Evolutionary conservation across 2,888 invertebrate genomes (phyloP).

Genomic region (Nomada fucata): DNA sequence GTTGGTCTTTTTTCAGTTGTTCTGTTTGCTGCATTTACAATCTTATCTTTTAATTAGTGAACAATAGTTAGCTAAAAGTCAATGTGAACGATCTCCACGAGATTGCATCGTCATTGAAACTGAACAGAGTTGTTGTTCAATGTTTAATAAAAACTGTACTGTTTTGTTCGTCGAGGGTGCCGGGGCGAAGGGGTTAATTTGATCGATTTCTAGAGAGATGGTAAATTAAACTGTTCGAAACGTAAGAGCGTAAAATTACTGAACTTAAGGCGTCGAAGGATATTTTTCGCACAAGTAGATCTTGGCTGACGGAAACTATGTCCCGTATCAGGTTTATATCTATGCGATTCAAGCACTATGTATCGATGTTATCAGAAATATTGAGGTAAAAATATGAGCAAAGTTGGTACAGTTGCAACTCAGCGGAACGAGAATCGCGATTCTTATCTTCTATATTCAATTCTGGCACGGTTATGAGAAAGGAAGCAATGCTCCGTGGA

Average conservation of each 20-base stretch:
- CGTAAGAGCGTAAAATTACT: background rate
- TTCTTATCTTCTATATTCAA: slow-evolving; percentile 21
- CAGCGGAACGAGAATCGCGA: slow-evolving; percentile 27
- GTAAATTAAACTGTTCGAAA: background rate
- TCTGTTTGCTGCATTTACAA: too few species aligned
- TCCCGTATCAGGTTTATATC: background rate
- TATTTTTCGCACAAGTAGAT: background rate
- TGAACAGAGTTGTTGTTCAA: too few species aligned
- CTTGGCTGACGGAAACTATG: background rate
- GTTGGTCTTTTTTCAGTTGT: too few species aligned
- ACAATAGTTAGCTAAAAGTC: too few species aligned
- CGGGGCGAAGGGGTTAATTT: background rate
- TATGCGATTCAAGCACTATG: slow-evolving; percentile 1
- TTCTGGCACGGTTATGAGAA: slow-evolving; percentile 16
- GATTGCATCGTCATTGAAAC: too few species aligned
- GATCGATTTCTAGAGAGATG: too few species aligned
- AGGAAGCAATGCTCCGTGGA: background rate
- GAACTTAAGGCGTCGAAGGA: background rate
- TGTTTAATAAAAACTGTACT: too few species aligned
- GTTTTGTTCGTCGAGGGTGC: too few species aligned
- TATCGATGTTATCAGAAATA: slow-evolving; percentile 22
- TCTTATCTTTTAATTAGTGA: too few species aligned
- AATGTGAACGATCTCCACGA: too few species aligned
- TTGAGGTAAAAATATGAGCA: slow-evolving; percentile 14
- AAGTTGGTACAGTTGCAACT: slow-evolving; percentile 24